phyloP scores from a whole-genome alignment of 2,113 vertebrate genomes.

The Empidonax traillii region DNA sequence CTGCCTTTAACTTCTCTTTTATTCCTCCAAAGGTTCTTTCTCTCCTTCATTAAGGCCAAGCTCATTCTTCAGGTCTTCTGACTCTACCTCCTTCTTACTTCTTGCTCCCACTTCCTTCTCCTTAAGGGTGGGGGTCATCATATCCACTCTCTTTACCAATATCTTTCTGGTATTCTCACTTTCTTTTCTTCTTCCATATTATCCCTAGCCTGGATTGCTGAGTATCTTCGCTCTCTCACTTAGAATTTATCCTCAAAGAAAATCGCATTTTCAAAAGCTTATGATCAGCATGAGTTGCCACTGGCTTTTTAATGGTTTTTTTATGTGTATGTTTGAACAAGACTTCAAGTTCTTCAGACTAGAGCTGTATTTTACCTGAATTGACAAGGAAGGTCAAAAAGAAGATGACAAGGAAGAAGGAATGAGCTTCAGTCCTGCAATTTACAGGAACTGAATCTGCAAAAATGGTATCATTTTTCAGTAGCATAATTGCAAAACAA shows the following conservation, averaged over 20 bases:
- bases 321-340: neutral
- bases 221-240: neutral
- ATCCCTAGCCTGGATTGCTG: neutral
- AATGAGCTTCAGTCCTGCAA: neutral
- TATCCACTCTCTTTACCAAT: neutral
- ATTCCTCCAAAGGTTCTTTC: neutral
- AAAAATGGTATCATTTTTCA: neutral
- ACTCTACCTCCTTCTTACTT: neutral
- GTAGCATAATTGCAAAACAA: neutral
- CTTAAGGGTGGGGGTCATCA: neutral
- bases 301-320: neutral
- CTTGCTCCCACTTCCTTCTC: neutral
- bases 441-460: neutral
- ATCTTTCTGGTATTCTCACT: neutral
- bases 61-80: neutral
- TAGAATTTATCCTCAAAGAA: neutral
- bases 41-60: neutral
- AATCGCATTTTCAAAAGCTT: neutral
- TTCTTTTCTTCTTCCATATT: neutral
- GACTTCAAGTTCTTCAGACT: neutral
- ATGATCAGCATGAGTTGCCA: neutral
- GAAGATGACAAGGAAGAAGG: neutral
- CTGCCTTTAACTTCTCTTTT: neutral
- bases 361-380: neutral
- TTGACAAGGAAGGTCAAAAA: neutral